A percentile compares a stretch with the other conserved stretches of the same genome.
Conservation (phyloP, 2,797 vertebrate species). For the Channallabes apus region DNA sequence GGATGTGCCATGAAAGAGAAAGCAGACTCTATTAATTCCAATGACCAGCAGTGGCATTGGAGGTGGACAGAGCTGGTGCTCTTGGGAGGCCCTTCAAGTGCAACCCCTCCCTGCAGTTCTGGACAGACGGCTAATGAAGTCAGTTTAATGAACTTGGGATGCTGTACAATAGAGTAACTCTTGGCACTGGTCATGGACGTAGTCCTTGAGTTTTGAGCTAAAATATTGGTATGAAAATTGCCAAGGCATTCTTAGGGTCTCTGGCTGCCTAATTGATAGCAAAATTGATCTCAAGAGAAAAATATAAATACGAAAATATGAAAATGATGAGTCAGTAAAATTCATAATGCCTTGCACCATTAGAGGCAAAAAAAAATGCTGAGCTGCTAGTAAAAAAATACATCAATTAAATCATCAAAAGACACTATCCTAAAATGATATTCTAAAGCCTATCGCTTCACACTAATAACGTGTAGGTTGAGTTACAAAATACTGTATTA, state of each 20-base stretch:
- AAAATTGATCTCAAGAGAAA: constrained; percentile 27
- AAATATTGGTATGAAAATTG: constrained; percentile 30
- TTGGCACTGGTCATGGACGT: constrained; percentile 48
- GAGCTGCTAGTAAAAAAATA: constrained; percentile 2
- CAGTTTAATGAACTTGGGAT: constrained; percentile 53
- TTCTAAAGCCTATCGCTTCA: neutral
- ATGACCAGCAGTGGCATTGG: constrained; percentile 30
- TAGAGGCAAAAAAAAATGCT: neutral
- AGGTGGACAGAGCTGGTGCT: constrained; percentile 40
- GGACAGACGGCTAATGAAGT: constrained; percentile 55
- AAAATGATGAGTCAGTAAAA: constrained; percentile 35
- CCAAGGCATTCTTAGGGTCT: constrained; percentile 32
- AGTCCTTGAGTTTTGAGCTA: constrained; percentile 36
- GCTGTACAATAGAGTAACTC: constrained; percentile 31
- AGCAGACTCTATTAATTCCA: constrained; percentile 47
- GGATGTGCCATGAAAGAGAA: constrained; percentile 47
- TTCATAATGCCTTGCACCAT: neutral
- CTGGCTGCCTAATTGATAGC: constrained; percentile 42
- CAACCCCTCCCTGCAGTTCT: constrained; percentile 31
- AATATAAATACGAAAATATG: constrained; percentile 26
- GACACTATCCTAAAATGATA: neutral
- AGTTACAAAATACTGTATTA: neutral
- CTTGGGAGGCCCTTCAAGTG: constrained; percentile 40
- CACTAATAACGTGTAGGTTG: neutral
- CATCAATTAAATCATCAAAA: neutral